phyloP scores from a whole-genome alignment of 2,113 vertebrate species.

The Hucho hucho region DNA sequence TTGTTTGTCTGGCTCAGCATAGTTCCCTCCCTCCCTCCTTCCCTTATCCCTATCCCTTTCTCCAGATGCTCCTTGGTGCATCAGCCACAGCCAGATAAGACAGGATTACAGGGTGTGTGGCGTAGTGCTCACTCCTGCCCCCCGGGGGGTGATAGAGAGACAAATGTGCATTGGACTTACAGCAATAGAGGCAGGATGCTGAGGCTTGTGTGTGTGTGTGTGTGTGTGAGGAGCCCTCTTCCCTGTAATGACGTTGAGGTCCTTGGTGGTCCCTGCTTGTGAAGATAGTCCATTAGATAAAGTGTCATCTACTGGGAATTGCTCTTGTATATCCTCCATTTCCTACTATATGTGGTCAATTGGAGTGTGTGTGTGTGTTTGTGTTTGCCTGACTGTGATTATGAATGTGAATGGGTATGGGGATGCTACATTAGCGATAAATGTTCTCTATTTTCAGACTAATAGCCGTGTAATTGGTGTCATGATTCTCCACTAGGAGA shows the following conservation, averaged over 20 bases:
- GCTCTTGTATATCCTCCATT: too few species aligned
- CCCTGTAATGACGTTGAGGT: not conserved
- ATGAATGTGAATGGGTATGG: too few species aligned
- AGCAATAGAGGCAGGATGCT: too few species aligned
- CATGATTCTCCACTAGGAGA: too few species aligned
- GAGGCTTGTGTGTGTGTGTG: too few species aligned
- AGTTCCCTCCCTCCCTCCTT: constrained; percentile 20
- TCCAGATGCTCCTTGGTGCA: constrained; percentile 67
- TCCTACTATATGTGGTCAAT: constrained; percentile 28
- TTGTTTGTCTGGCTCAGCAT: constrained; percentile 58
- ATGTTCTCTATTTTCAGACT: too few species aligned
- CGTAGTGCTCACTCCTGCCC: constrained; percentile 50
- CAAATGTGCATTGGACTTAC: too few species aligned
- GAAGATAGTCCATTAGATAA: too few species aligned
- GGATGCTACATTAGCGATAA: too few species aligned
- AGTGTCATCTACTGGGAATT: too few species aligned
- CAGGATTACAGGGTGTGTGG: constrained; percentile 64
- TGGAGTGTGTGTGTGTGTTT: not conserved
- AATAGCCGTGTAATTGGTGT: too few species aligned
- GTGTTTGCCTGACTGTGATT: not conserved
- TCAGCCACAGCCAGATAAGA: constrained; percentile 62
- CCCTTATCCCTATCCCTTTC: constrained; percentile 68
- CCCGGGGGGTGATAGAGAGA: constrained; percentile 34
- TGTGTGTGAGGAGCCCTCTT: not conserved
- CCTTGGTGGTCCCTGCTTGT: too few species aligned